These are phyloP conservation scores for Temnothorax ravouxi DNA, from an alignment of 2,888 invertebrate genomes.

Conservation along the genomic window DNA sequence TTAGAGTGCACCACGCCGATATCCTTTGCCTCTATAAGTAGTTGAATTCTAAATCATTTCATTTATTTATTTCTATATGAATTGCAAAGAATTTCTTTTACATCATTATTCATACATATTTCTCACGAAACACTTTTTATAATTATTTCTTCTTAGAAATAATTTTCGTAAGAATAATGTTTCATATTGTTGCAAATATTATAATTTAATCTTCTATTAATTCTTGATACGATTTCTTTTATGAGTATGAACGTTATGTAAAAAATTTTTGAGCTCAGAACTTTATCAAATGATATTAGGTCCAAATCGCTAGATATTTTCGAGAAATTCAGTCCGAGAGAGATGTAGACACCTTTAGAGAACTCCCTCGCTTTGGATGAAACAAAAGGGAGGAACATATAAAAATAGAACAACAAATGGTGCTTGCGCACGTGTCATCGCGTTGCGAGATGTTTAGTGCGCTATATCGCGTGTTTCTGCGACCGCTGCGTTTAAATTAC, in stretches of 20 bases:
- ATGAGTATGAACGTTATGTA: background rate
- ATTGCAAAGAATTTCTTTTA: background rate
- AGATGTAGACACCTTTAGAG: background rate
- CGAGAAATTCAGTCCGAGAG: background rate
- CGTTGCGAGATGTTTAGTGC: conserved; percentile 26
- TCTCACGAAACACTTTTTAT: background rate
- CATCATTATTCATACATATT: background rate
- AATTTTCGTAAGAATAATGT: background rate
- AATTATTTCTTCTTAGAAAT: background rate
- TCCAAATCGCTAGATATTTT: background rate
- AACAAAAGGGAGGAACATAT: conserved; percentile 16
- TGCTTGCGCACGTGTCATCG: conserved; percentile 31
- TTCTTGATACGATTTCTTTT: background rate
- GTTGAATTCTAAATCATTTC: background rate
- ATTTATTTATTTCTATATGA: background rate
- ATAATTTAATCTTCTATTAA: background rate
- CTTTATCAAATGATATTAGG: background rate
- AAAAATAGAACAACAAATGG: conserved; percentile 49
- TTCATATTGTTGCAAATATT: conserved; percentile 1
- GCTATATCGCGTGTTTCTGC: conserved; percentile 16
- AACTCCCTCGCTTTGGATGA: background rate
- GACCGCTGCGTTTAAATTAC: conserved; percentile 55
- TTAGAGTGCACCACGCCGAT: conserved; percentile 1
- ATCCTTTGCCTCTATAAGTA: background rate
- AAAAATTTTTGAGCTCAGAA: background rate